Conservation (phyloP, 35 echinoderm and acorn worm genomes). For the Heliocidaris tuberculata region DNA sequence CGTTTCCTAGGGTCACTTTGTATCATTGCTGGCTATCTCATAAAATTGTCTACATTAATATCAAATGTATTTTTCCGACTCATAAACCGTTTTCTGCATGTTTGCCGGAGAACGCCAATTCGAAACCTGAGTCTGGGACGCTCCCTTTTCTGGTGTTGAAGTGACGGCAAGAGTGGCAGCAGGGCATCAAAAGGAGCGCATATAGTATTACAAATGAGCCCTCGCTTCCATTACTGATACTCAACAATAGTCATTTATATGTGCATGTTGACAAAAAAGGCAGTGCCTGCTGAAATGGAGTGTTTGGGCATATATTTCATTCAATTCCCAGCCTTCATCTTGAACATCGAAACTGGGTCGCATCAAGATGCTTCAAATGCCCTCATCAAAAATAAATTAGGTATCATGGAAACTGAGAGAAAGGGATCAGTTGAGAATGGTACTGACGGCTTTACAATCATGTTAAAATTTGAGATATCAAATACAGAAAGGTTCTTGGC, state of each 20-base stretch:
- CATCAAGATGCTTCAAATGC: not conserved
- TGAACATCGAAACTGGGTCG: not conserved
- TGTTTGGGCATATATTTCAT: slow-evolving; percentile 5
- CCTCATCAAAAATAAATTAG: not conserved
- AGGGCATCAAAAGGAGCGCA: not conserved
- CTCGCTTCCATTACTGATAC: slow-evolving; percentile 15
- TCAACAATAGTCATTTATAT: slow-evolving; percentile 12
- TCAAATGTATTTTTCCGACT: not conserved
- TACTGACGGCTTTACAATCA: too few species aligned
- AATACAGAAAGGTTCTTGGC: not conserved
- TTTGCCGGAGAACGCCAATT: not conserved
- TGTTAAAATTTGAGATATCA: not conserved
- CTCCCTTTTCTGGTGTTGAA: not conserved
- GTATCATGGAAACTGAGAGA: not conserved
- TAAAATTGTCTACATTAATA: not conserved
- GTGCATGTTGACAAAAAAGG: not conserved
- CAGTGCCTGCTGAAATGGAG: not conserved
- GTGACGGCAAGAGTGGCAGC: not conserved
- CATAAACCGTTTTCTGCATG: not conserved
- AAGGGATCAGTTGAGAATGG: not conserved
- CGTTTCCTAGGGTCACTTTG: not conserved
- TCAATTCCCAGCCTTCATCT: slow-evolving; percentile 6
- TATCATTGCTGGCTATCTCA: not conserved
- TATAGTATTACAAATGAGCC: slow-evolving; percentile 18
- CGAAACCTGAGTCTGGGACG: not conserved